These are phyloP conservation scores for Sternotherus odoratus DNA, from an alignment of 2,797 vertebrate species.

Conservation along the genomic window DNA sequence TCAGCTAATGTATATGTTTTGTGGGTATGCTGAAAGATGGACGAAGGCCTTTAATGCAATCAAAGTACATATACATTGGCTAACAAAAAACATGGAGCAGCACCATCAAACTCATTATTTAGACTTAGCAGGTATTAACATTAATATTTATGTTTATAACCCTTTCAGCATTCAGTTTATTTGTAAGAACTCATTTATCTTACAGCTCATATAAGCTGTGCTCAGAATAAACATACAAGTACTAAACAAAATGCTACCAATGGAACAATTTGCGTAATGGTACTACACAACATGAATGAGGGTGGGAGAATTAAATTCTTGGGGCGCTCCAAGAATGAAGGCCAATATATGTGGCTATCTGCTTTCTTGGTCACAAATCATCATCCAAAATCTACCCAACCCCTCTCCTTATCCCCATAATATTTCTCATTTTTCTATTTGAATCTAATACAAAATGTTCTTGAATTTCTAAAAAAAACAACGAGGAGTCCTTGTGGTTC, in stretches of 20 bases:
- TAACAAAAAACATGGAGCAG: not conserved
- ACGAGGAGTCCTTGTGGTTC: too few species aligned
- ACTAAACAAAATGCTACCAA: slow-evolving; percentile 12
- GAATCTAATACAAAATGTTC: not conserved
- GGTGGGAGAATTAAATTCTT: slow-evolving; percentile 16
- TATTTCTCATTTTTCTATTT: slow-evolving; percentile 1
- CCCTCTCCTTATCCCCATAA: not conserved
- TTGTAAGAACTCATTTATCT: slow-evolving; percentile 13
- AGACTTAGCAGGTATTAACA: not conserved
- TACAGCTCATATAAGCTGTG: not conserved
- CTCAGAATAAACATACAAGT: not conserved
- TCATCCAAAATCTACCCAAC: slow-evolving; percentile 7
- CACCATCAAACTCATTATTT: not conserved
- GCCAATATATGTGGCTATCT: not conserved
- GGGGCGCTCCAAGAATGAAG: slow-evolving; percentile 1
- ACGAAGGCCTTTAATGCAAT: not conserved
- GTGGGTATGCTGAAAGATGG: not conserved
- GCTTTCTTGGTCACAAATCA: slow-evolving; percentile 20
- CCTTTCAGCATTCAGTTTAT: not conserved
- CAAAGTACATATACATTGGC: not conserved
- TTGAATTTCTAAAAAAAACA: not conserved
- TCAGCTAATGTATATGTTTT: not conserved
- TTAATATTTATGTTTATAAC: not conserved
- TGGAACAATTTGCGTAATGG: slow-evolving; percentile 3
- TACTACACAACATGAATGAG: not conserved